Conservation (phyloP, 2,113 vertebrate genomes). For the Irena cyanogastra region DNA sequence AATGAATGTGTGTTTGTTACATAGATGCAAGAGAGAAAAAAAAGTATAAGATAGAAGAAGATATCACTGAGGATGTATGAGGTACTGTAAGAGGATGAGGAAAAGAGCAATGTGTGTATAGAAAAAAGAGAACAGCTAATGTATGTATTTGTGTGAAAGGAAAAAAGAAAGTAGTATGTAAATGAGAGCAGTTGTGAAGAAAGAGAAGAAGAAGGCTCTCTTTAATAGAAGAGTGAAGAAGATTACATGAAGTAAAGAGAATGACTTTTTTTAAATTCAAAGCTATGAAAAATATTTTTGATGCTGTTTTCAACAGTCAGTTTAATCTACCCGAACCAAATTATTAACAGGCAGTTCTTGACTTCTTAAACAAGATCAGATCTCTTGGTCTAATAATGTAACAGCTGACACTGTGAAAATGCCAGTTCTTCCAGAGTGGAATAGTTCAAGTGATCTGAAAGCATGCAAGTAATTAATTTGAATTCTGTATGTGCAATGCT, state of each 20-base stretch:
- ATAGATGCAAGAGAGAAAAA: background rate
- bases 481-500: background rate
- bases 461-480: background rate
- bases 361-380: background rate
- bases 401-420: background rate
- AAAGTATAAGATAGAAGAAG: background rate
- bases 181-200: background rate
- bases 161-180: background rate
- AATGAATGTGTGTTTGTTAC: background rate
- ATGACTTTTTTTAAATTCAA: background rate
- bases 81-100: background rate
- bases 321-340: background rate
- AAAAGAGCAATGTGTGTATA: accelerated
- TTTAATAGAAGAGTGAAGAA: background rate
- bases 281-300: background rate
- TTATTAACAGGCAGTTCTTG: background rate
- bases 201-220: background rate
- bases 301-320: background rate
- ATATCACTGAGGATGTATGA: background rate
- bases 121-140: background rate
- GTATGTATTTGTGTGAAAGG: background rate
- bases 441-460: background rate
- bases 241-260: background rate
- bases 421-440: background rate
- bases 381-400: background rate